Evolutionary conservation across 2,797 vertebrate genomes (phyloP), one percentile per base, ranked within the genome.

Genomic region (Neosilurus mollespiculum): DNA sequence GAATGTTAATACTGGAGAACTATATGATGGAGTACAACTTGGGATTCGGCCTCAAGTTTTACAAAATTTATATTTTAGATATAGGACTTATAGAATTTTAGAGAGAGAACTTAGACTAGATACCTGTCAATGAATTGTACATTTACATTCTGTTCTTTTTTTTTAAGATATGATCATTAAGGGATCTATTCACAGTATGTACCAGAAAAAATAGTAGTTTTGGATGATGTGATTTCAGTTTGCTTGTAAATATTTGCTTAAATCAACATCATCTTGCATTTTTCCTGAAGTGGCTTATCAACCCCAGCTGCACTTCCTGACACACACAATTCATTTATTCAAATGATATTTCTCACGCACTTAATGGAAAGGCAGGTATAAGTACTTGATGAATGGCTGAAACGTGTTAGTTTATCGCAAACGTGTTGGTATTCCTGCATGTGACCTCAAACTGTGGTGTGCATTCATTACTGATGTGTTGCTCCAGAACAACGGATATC

Each of bases 381-480:
- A 81, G 72, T 65, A 58, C 58, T 61, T 58, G 18, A 78, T 78
- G 20, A 85, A 72, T 71, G 7, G 73, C 22, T 53, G 62, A 81
- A 69, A 61, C 20, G 18, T 30, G n/a, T 54, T 54, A 20, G 58
- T 61, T 62, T 78, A 65, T n/a, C 8, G 56, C 71, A 24, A 11
- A 9, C 58, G 53, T 65, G 58, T 22, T 20, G 66, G 15, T 54
- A 56, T 71, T 69, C 14, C 26, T 78, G 14, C 0, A 0, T 59
- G 30, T 34, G 37, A 72, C 34, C 59, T 71, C 24, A n/a, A 62
- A 49, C n/a, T 71, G 18, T 72, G 26, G 53, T 18, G 73, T 43
- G 43, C 78, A 70, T 84, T 84, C 56, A 53, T 81, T 77, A 56
- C 62, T 76, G 54, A 84, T 81, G 62, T 81, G 66, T 54, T 81